Base-by-base conservation (phyloP, 2,113 vertebrate genomes). In the Psittacus erithacus region DNA sequence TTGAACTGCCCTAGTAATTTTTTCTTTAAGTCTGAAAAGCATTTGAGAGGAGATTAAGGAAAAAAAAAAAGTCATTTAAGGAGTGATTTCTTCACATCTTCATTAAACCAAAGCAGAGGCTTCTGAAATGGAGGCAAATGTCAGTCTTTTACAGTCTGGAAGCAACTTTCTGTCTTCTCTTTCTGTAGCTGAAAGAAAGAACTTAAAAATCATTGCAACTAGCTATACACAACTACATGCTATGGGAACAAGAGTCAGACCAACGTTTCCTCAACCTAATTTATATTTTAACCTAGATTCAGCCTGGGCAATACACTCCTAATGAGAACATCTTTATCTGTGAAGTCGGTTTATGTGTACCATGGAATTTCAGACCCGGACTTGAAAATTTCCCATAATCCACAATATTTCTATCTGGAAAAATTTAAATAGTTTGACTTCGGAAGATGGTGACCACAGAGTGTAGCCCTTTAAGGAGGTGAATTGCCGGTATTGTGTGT, bases 121-220 rank as follows among this genome's bases (percentile, higher is more conserved):
- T 90, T 90, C 60, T 81, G 60, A 71, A 81, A 93, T 13, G 4
- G 71, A 87, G 59, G 63, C 29, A 91, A 88, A 79, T 50, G 23
- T 38, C 23, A 41, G 11, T 18, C 13, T 57, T 87, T 78, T 55
- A 35, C 50, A 38, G 18, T 33, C 39, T 75, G 55, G 35, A 88
- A 68, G 25, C 4, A 78, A 22, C 7, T 60, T 71, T 75, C 27
- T 70, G 46, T 55, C 86, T 82, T 57, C 6, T 4, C 17, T 62
- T 80, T 64, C 53, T 43, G 7, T 11, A 75, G 24, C n/a, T 62
- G n/a, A 50, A 43, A 23, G 23, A 77, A 90, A 23, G 47, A 90
- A 38, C 5, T 73, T 31, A 23, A 88, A 77, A 69, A 65, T n/a
- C 17, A 9, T 33, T 76, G n/a, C 57, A 13, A 43, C 9, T 63